These are phyloP conservation scores for Xiphydria camelus DNA, from an alignment of 2,888 invertebrate species.

Conservation along the genomic window DNA sequence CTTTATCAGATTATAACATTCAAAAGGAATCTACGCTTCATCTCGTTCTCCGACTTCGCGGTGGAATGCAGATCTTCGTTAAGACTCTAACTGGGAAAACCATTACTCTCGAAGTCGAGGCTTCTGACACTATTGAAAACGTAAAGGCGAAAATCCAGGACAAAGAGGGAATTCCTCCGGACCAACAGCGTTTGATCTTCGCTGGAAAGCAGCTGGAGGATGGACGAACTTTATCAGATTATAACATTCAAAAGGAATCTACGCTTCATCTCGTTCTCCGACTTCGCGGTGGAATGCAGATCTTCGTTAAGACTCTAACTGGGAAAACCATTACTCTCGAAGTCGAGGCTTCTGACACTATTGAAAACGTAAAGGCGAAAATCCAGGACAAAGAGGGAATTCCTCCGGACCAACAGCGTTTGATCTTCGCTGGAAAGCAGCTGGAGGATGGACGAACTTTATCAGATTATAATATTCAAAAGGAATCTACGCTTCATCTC, in stretches of 20 bases:
- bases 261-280: no score
- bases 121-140: conserved; percentile 93
- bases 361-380: conserved; percentile 39
- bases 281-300: no score
- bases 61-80: conserved; percentile 30
- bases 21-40: conserved; percentile 13
- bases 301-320: conserved; percentile 37
- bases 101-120: conserved; percentile 53
- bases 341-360: no score
- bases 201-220: conserved; percentile 95
- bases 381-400: conserved; percentile 43
- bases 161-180: conserved; percentile 89
- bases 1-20: conserved; percentile 11
- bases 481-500: conserved; percentile 38
- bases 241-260: conserved; percentile 87
- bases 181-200: conserved; percentile 88
- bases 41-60: conserved; percentile 12
- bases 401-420: conserved; percentile 39
- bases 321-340: no score
- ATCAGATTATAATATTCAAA: conserved; percentile 40
- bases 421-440: conserved; percentile 42
- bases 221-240: conserved; percentile 89
- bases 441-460: conserved; percentile 37
- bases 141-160: conserved; percentile 92
- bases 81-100: conserved; percentile 35